Evolutionary conservation across 2,888 invertebrate genomes (phyloP), one percentile per base, ranked within the genome.

Genomic region (Drosophila siamana): DNA sequence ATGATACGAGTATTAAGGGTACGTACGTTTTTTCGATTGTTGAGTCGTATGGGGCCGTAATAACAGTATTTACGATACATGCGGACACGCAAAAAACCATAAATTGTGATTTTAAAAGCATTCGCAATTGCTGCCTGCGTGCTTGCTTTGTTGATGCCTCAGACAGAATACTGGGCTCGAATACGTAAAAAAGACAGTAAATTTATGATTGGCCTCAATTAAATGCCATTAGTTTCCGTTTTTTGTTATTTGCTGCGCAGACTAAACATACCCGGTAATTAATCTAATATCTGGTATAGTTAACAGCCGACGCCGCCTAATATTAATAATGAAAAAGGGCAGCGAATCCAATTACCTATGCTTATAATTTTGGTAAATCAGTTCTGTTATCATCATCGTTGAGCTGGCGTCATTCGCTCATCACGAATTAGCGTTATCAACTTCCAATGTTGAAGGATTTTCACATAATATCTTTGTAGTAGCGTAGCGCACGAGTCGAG

Each of bases 1-100:
- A 54, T 51, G 69, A 46, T 60, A 52, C 52, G 36, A 33, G 51
- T 33, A 52, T 54, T 57, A 63, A 47, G 48, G 36, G 26, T 47
- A 15, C 16, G 13, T 5, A 33, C 24, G 24, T 24, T 24, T 6
- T 24, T 6, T 24, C 30, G n/a, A 40, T 33, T 33, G 16, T 52
- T 26, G 38, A 36, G n/a, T 30, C 30, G 48, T 28, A 60, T 74
- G 62, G 61, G 62, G 61, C 47, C 15, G 66, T 78, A 81, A 81
- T 81, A 78, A 78, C 69, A 13, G 68, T 71, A 82, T 82, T 82
- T 82, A 82, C 78, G 80, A 80, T 69, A 68, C 63, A 61, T 46
- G 52, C 64, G 56, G 30, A 69, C 61, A 48, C 28, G 75, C 60
- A 60, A 46, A 63, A 67, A 54, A 61, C 68, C 80, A 74, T 80